phyloP scores from a whole-genome alignment of 2,113 vertebrate species.

The Trochalopteron elliotii region DNA sequence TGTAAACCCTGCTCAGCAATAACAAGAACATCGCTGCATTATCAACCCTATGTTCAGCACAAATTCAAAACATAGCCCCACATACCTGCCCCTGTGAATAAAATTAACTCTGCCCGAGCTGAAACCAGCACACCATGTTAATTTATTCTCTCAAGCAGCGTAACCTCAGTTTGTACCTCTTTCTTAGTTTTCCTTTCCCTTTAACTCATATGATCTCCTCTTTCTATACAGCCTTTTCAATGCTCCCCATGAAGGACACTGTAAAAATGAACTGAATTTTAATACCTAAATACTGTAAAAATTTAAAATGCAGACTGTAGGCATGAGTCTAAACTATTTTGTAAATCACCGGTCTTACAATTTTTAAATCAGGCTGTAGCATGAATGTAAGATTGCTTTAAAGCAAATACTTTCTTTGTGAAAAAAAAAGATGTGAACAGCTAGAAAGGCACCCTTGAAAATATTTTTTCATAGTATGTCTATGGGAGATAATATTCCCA shows the following conservation, averaged over 20 bases:
- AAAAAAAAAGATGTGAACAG: neutral
- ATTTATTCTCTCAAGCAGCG: neutral
- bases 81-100: neutral
- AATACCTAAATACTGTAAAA: neutral
- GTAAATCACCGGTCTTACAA: constrained; percentile 43
- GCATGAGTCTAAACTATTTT: constrained; percentile 31
- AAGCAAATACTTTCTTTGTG: neutral
- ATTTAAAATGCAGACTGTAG: constrained; percentile 41
- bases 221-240: neutral
- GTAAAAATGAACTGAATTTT: constrained; percentile 41
- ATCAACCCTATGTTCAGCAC: neutral
- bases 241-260: constrained; percentile 8
- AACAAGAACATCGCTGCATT: neutral
- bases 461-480: neutral
- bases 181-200: neutral
- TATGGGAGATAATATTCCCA: constrained; percentile 28
- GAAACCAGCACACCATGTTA: neutral
- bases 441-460: constrained; percentile 40
- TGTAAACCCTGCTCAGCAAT: neutral
- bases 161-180: neutral
- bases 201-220: neutral
- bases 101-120: neutral
- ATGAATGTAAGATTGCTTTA: constrained; percentile 31
- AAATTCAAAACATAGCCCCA: neutral
- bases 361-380: neutral